phyloP scores from a whole-genome alignment of 2,113 vertebrate species.

The Motacilla tschutschensis region DNA sequence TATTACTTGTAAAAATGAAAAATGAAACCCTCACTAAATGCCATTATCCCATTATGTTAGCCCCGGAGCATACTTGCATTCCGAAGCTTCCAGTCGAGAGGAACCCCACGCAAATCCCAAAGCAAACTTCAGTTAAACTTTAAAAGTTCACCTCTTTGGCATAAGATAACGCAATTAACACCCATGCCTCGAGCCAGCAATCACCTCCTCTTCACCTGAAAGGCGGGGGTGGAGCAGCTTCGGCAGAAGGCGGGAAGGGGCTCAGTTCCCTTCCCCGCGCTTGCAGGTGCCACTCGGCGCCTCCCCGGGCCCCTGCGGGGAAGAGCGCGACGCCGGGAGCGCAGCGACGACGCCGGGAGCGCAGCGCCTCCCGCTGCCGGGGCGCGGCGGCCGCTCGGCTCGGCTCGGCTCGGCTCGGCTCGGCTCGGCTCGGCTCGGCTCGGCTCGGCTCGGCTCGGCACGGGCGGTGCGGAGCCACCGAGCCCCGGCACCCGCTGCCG shows the following conservation, averaged over 20 bases:
- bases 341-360: not conserved
- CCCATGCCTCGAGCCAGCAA: not conserved
- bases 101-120: not conserved
- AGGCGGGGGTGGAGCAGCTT: no score
- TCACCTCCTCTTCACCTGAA: not conserved
- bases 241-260: not conserved
- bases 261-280: not conserved
- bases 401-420: no score
- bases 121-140: not conserved
- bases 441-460: no score
- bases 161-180: not conserved
- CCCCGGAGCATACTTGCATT: not conserved
- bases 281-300: not conserved
- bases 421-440: no score
- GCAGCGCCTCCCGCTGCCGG: not conserved
- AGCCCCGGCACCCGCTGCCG: not conserved
- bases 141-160: not conserved
- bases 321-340: not conserved
- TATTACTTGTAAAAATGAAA: not conserved
- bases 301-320: fast-evolving
- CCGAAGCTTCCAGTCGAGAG: not conserved
- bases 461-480: no score
- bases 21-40: not conserved
- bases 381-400: not conserved
- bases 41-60: fast-evolving